phyloP scores from a whole-genome alignment of 35 echinoderm and acorn worm genomes.

The Ophioderma brevispina region DNA sequence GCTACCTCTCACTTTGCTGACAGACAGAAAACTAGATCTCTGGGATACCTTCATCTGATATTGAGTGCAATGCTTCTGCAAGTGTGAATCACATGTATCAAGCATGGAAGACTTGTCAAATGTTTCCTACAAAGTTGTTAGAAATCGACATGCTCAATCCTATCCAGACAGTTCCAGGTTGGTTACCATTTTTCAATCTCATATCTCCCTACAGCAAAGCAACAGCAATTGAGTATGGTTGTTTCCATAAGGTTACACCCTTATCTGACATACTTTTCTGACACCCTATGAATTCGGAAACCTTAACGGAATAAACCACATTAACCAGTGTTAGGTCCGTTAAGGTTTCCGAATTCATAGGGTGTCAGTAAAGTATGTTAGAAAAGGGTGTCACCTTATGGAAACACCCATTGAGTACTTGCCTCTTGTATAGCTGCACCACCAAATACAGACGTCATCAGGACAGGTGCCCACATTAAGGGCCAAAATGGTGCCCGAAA shows the following conservation, averaged over 20 bases:
- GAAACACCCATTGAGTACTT: too few species aligned
- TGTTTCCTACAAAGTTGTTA: not conserved
- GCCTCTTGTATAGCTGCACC: too few species aligned
- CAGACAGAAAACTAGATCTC: not conserved
- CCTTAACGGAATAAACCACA: too few species aligned
- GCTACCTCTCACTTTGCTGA: not conserved
- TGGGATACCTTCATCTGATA: not conserved
- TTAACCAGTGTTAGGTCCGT: too few species aligned
- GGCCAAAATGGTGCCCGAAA: not conserved
- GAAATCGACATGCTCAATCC: not conserved
- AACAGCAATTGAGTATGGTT: not conserved
- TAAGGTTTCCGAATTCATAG: too few species aligned
- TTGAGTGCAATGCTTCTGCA: not conserved
- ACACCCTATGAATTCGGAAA: too few species aligned
- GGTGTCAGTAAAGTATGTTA: too few species aligned
- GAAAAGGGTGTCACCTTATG: too few species aligned
- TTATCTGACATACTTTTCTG: too few species aligned
- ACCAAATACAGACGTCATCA: too few species aligned
- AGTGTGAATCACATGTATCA: not conserved
- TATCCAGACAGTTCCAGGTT: not conserved
- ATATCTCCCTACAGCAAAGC: not conserved
- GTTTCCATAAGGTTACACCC: too few species aligned
- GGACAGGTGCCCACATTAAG: too few species aligned
- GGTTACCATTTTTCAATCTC: not conserved
- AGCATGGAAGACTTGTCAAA: not conserved